A percentile compares a stretch with the other conserved stretches of the same genome.
Evolutionary conservation across 2,888 invertebrate species (phyloP).

Genomic region (Heteromyza rotundicornis): DNA sequence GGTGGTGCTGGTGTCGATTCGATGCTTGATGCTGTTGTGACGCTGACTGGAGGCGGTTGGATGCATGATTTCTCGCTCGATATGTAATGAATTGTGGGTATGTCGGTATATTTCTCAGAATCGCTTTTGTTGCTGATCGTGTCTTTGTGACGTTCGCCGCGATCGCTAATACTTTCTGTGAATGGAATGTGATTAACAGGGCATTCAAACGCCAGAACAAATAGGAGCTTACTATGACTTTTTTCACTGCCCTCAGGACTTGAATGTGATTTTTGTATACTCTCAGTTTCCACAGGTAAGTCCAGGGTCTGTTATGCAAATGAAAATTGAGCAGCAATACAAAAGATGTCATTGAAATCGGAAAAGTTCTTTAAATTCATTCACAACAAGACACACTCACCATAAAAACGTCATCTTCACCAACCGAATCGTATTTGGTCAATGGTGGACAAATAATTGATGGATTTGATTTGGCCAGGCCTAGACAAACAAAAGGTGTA

Average conservation of each 20-base stretch:
- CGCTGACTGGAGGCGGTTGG: slow-evolving; percentile 23
- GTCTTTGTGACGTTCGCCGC: slow-evolving; percentile 51
- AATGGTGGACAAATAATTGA: slow-evolving; percentile 62
- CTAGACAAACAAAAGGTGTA: slow-evolving; percentile 61
- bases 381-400: slow-evolving; percentile 65
- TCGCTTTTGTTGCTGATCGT: slow-evolving; percentile 49
- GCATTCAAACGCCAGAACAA: too few relatives aligned
- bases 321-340: not conserved
- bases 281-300: slow-evolving; percentile 81
- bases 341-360: not conserved
- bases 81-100: slow-evolving; percentile 68
- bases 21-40: slow-evolving; percentile 30
- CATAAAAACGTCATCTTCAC: slow-evolving; percentile 95
- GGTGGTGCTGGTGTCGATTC: slow-evolving; percentile 18
- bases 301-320: slow-evolving; percentile 75
- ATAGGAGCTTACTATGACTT: slow-evolving; percentile 61
- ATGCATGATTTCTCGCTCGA: slow-evolving; percentile 60
- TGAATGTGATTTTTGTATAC: slow-evolving; percentile 67
- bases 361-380: too few relatives aligned
- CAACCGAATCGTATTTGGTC: slow-evolving; percentile 72
- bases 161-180: slow-evolving; percentile 54
- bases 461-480: slow-evolving; percentile 78
- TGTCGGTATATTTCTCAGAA: slow-evolving; percentile 51
- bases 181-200: too few relatives aligned
- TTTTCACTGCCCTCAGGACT: slow-evolving; percentile 70